Evolutionary conservation across 2,888 invertebrate genomes (phyloP).

Genomic region (Drosophila diplacantha): DNA sequence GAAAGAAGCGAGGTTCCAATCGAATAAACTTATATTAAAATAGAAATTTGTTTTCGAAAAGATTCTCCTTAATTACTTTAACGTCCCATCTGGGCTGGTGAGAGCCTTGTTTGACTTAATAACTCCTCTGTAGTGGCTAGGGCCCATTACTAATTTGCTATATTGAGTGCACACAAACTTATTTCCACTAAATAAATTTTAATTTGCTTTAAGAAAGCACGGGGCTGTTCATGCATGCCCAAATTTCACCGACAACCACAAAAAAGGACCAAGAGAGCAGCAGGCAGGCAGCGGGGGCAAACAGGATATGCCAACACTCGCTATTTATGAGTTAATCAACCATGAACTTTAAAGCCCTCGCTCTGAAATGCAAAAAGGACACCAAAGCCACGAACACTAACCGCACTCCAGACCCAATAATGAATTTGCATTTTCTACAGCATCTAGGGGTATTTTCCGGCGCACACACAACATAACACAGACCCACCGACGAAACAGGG

Average conservation of each 20-base stretch:
- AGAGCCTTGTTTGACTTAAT: background rate
- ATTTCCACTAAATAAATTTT: slow-evolving; percentile 55
- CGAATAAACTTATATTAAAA: background rate
- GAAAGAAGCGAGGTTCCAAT: background rate
- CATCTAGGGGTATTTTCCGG: slow-evolving; percentile 38
- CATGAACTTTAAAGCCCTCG: slow-evolving; percentile 46
- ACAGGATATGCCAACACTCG: slow-evolving; percentile 34
- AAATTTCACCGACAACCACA: slow-evolving; percentile 23
- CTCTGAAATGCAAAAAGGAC: slow-evolving; percentile 39
- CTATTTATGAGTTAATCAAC: slow-evolving; percentile 55
- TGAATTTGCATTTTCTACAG: slow-evolving; percentile 60
- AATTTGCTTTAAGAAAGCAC: slow-evolving; percentile 40
- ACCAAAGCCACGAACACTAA: slow-evolving; percentile 34
- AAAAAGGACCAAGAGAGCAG: slow-evolving; percentile 12
- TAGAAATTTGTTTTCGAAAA: background rate
- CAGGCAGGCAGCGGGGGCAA: too few species aligned
- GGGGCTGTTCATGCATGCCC: slow-evolving; percentile 33
- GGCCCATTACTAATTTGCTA: slow-evolving; percentile 24
- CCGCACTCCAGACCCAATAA: slow-evolving; percentile 41
- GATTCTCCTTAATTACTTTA: background rate
- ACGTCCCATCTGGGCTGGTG: background rate
- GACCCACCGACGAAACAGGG: slow-evolving; percentile 22
- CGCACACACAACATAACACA: slow-evolving; percentile 1
- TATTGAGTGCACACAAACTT: slow-evolving; percentile 37
- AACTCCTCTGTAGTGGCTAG: background rate